A percentile compares a stretch with the other conserved stretches of the same genome.
Evolutionary conservation across 2,113 vertebrate species (phyloP).

Genomic region (Saccopteryx leptura): DNA sequence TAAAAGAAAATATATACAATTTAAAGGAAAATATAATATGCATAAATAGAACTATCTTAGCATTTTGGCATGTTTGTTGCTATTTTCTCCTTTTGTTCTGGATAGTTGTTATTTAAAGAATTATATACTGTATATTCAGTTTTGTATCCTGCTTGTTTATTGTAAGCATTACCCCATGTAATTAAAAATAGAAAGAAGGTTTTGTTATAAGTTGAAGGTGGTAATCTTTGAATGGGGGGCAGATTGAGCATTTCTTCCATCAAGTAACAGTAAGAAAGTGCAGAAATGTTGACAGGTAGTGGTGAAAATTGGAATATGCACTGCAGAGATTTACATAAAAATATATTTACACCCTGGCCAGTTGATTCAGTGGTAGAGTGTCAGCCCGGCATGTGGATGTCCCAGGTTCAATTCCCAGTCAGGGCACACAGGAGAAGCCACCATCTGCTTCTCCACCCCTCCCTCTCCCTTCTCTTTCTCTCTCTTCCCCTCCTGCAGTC

Average conservation of each 20-base stretch:
- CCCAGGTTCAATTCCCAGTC: no score
- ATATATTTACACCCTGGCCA: background rate
- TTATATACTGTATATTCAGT: background rate
- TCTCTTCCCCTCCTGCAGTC: no score
- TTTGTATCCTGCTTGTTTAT: slow-evolving; percentile 17
- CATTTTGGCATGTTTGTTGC: slow-evolving; percentile 14
- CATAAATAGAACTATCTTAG: background rate
- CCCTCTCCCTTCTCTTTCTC: no score
- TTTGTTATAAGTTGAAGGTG: slow-evolving; percentile 27
- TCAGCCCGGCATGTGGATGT: no score
- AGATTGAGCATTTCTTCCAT: slow-evolving; percentile 7
- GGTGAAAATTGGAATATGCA: background rate
- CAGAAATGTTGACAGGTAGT: background rate
- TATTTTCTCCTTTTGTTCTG: slow-evolving; percentile 33
- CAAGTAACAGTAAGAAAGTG: slow-evolving; percentile 37
- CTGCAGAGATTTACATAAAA: slow-evolving; percentile 32
- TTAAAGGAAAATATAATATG: background rate
- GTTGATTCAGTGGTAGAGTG: no score
- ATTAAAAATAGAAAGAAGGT: slow-evolving; percentile 51
- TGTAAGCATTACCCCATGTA: slow-evolving; percentile 26
- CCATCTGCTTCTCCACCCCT: no score
- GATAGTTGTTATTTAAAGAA: slow-evolving; percentile 54
- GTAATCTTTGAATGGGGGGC: background rate
- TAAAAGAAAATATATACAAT: slow-evolving; percentile 41
- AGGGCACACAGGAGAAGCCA: no score